Evolutionary conservation across 2,113 vertebrate species (phyloP), one percentile per base, ranked within the genome.

Genomic region (Cyphomyrus discorhynchus): DNA sequence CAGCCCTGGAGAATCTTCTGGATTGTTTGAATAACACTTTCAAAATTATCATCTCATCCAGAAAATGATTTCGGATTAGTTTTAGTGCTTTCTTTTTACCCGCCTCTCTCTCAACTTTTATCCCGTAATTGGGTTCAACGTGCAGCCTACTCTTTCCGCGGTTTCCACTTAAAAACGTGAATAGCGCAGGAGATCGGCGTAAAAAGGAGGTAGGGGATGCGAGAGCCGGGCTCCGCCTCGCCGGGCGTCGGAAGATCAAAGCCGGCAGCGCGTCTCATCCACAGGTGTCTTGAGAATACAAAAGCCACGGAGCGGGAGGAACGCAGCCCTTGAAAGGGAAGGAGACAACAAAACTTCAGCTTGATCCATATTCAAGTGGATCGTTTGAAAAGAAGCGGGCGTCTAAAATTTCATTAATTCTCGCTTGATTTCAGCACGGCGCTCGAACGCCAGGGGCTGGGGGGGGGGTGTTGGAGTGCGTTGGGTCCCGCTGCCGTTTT

Each of bases 281-380:
- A 87, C 85, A 87, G 85, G 85, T 87, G 85, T 35, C 85, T 87
- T 52, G 85, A 87, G 85, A 56, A 87, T 47, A 87, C 49, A 87
- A 80, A 87, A 87, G 85, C 50, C 49, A 56, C 49, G n/a, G 50
- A 50, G 85, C 49, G n/a, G 85, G 50, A 56, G 49, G 50, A 53
- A 50, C 50, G 46, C 85, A 87, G 85, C 50, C 49, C 27, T 52
- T 35, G 85, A 87, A 52, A 47, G 82, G n/a, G 50, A 52, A 52
- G 50, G 27, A 56, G 45, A 50, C 47, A 47, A 50, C 45, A 87
- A 87, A 50, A 87, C 85, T 87, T 87, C 85, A 31, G 50, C n/a
- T 87, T 87, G 85, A 87, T 87, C 85, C 85, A 87, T 87, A 87
- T 87, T 87, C 85, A 87, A 53, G 85, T 87, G 50, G 50, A 27